These are phyloP conservation scores for Platanista minor DNA, from an alignment of 2,113 vertebrate species.

Conservation along the genomic window DNA sequence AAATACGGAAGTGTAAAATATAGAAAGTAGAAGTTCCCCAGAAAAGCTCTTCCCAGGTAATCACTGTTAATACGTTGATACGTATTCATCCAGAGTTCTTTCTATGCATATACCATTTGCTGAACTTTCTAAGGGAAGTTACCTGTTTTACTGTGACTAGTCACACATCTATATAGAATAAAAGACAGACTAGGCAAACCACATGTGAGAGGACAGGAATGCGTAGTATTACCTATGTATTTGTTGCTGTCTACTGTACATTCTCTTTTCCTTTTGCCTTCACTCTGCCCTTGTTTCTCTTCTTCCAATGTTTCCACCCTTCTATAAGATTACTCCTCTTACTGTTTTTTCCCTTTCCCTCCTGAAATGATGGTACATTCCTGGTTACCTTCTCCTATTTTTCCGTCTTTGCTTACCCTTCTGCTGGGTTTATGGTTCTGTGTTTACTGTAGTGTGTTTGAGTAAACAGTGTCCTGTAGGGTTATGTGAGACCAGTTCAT, in stretches of 20 bases:
- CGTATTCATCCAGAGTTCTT: neutral
- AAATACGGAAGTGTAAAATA: neutral
- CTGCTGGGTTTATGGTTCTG: constrained; percentile 7
- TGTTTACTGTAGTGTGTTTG: neutral
- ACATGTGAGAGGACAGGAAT: neutral
- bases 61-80: neutral
- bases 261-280: neutral
- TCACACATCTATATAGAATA: neutral
- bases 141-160: neutral
- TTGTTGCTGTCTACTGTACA: neutral
- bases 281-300: neutral
- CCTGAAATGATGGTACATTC: neutral
- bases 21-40: neutral
- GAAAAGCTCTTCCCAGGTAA: neutral
- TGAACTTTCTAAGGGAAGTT: neutral
- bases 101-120: neutral
- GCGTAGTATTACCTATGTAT: neutral
- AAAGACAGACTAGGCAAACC: neutral
- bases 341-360: neutral
- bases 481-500: neutral
- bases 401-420: neutral
- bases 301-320: neutral
- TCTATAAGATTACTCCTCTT: neutral
- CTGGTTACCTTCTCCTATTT: neutral
- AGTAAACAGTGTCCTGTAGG: neutral